Evolutionary conservation across 2,113 vertebrate genomes (phyloP), one percentile per base, ranked within the genome.

Genomic region (Dipodomys ordii): DNA sequence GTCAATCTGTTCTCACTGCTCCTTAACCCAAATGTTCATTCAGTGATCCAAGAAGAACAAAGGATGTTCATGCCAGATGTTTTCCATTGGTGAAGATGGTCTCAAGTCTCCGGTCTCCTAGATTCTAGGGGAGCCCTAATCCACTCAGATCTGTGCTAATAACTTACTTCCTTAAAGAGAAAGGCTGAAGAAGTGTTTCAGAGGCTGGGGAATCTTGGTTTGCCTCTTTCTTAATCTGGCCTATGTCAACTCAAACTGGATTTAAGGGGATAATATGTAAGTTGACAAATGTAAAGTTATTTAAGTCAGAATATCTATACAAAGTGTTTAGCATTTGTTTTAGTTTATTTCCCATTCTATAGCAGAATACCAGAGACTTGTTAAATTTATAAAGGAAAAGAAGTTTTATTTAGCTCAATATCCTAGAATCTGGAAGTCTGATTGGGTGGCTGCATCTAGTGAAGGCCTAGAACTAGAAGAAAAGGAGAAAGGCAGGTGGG

Each of bases 161-260:
- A 88, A 88, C 22, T 19, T 30, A 28, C 25, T 82, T 93, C 46
- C 30, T 78, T 22, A 53, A 71, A 83, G 27, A 86, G 23, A 80
- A 92, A 91, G 65, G 23, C n/a, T 73, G 46, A n/a, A 28, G 28
- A 93, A 86, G 20, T 81, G 83, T 83, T 88, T n/a, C 30, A 87
- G 5, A 76, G 27, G 16, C 77, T 80, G 53, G 71, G 3, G 18
- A 82, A 49, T 67, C 32, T 82, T 88, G 12, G 18, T 84, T 76
- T 80, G 69, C 23, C 7, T 88, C 53, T 85, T 92, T 78, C 77
- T 88, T 89, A 20, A 94, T n/a, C 6, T 78, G 49, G 16, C n/a
- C 32, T 79, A 78, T 80, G 49, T 69, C 57, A 72, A 16, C 35
- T 91, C 28, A 67, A 10, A 35, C 68, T 30, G 13, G 28, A 15